Conservation (phyloP, 2,113 vertebrate genomes). For the Rhabdomys dilectus region DNA sequence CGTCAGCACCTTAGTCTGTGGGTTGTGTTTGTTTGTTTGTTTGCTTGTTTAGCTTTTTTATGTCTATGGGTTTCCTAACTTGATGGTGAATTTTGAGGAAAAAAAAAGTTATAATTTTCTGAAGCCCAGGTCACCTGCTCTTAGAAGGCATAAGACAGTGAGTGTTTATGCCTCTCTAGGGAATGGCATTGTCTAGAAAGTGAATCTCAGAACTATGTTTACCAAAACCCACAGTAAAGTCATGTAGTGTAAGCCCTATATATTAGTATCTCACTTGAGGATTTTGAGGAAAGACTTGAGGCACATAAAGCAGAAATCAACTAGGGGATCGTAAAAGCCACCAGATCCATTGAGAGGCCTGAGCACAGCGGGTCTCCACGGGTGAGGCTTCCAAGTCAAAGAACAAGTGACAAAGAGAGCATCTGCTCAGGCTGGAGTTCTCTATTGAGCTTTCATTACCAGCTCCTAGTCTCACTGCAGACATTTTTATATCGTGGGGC, state of each 20-base stretch:
- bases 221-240: neutral
- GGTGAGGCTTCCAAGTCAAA: neutral
- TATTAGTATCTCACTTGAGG: neutral
- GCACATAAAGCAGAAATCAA: neutral
- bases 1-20: neutral
- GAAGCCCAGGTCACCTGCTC: neutral
- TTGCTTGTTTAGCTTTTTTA: neutral
- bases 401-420: neutral
- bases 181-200: neutral
- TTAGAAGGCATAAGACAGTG: neutral
- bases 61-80: neutral
- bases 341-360: neutral
- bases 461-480: neutral
- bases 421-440: neutral
- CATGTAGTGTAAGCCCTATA: neutral
- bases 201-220: constrained; percentile 3
- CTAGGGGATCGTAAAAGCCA: neutral
- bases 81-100: constrained; percentile 21
- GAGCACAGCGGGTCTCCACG: neutral
- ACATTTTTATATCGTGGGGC: neutral
- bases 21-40: neutral
- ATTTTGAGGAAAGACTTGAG: neutral
- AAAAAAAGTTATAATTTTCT: constrained; percentile 32
- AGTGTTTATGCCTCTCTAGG: neutral
- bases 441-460: neutral